Base-by-base conservation (phyloP, 2,888 invertebrate genomes). In the Ectropis crepuscularia region DNA sequence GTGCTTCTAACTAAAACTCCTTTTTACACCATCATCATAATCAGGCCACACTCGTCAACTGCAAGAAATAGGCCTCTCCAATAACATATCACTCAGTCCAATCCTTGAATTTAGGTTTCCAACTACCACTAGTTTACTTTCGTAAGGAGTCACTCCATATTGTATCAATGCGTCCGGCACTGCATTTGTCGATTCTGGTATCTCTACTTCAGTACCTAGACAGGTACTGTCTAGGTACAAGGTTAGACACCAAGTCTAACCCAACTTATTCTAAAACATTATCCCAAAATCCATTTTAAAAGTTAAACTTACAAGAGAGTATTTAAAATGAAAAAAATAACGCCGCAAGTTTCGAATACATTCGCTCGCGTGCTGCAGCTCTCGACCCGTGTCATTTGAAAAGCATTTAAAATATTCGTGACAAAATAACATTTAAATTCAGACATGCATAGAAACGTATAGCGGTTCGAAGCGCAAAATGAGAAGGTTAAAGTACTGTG, bases 361-460 rank as follows among this genome's bases (percentile, higher is more conserved):
- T 46, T 42, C 6, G 45, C 16, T 58, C 58, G 58, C 45, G 58
- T 58, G 58, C 39, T 4, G 36, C 36, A 6, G 37, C 4, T 28
- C 16, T 28, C 16, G 5, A 12, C 50, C 12, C 50, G 50, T 50
- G 53, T 28, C 42, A 53, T 53, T 42, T 42, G 28, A 53, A 53
- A 53, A 42, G 28, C 53, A 53, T 36, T 45, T 45, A 36, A 48
- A 50, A 43, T 36, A 45, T 45, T 61, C 55, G 61, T 55, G 61
- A 55, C 55, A 46, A 57, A 53, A 48, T 38, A 42, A 38, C 41
- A 47, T 62, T 62, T 57, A 57, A 42, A 57, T 48, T 41, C 51
- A 57, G 50, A 51, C 55, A 55, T 61, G 50, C 51, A 62, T 50
- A 41, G 37, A 42, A 48, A 43, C 42, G 36, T 50, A 50, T 38